Evolutionary conservation across 2,888 invertebrate genomes (phyloP).

Genomic region (Norana najaformis): DNA sequence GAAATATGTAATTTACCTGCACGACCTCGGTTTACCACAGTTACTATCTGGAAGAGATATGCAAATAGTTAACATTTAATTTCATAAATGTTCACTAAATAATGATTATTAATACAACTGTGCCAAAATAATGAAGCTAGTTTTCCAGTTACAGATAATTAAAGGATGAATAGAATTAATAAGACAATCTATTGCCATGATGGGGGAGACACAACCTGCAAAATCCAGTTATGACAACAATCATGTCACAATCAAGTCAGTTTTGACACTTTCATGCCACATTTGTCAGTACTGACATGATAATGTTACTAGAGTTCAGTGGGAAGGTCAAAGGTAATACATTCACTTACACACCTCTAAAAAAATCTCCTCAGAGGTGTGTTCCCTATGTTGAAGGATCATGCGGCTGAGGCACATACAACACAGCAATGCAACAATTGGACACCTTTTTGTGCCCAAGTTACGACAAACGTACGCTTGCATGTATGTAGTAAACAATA

Average conservation of each 20-base stretch:
- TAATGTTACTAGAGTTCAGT: too few species aligned
- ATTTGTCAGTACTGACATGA: too few species aligned
- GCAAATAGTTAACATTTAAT: not conserved
- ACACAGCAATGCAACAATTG: not conserved
- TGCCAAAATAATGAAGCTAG: not conserved
- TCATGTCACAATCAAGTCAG: too few species aligned
- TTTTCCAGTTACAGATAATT: not conserved
- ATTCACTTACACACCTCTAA: too few species aligned
- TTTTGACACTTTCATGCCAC: too few species aligned
- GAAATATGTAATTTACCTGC: not conserved
- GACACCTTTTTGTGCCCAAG: not conserved
- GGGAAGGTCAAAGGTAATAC: too few species aligned
- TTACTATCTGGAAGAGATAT: not conserved
- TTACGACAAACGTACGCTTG: not conserved
- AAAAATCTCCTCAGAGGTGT: too few species aligned
- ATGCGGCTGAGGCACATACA: too few species aligned
- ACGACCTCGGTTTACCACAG: slow-evolving; percentile 13
- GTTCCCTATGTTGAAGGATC: too few species aligned
- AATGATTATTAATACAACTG: not conserved
- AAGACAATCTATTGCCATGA: not conserved
- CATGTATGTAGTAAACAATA: too few species aligned
- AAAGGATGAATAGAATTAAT: not conserved
- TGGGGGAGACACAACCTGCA: too few species aligned
- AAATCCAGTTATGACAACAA: too few species aligned
- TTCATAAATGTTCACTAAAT: not conserved